Conservation (phyloP, 2,113 vertebrate species). For the Capreolus pygargus region DNA sequence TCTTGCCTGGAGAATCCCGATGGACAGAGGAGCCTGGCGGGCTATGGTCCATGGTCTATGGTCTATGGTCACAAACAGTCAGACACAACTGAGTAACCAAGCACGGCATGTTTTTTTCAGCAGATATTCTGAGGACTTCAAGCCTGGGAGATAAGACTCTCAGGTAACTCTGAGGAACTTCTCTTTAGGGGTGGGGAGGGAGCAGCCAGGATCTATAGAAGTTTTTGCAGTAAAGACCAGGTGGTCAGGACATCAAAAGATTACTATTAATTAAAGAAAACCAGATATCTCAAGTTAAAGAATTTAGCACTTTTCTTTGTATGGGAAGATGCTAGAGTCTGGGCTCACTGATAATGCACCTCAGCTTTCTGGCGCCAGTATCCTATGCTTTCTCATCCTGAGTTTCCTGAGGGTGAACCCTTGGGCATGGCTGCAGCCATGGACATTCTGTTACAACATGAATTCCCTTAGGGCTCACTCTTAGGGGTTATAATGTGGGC, state of each 20-base stretch:
- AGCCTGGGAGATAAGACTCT: background rate
- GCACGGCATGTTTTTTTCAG: background rate
- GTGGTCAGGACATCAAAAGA: background rate
- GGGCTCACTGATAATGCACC: background rate
- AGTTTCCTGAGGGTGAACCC: background rate
- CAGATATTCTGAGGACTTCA: background rate
- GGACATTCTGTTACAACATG: background rate
- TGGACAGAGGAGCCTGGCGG: background rate
- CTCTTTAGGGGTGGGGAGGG: no score
- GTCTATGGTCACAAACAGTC: background rate
- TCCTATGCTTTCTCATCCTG: background rate
- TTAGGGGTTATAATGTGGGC: background rate
- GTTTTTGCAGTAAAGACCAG: background rate
- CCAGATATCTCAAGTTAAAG: background rate
- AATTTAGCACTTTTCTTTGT: background rate
- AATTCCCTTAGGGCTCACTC: background rate
- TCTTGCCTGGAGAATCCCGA: background rate
- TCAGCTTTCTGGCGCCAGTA: background rate
- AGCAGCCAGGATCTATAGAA: background rate
- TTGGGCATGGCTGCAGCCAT: background rate
- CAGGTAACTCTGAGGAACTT: background rate
- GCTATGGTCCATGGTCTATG: background rate
- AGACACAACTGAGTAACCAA: background rate
- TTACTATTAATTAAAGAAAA: background rate
- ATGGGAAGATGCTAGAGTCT: background rate